Evolutionary conservation across 2,113 vertebrate genomes (phyloP), one percentile per base, ranked within the genome.

Genomic region (Austrofundulus limnaeus): DNA sequence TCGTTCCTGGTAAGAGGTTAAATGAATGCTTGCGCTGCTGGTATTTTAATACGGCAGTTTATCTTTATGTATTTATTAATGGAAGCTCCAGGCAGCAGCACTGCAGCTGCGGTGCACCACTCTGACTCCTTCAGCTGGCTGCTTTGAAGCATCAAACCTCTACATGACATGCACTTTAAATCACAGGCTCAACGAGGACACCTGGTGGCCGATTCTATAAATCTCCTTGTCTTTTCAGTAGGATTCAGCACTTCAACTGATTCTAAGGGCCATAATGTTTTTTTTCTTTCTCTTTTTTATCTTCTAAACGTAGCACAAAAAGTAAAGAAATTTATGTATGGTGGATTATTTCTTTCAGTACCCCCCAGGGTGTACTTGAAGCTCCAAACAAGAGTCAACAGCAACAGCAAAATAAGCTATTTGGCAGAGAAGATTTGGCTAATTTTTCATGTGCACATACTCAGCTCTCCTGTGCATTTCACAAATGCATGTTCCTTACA

Each of bases 81-180:
- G 4, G 39, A 51, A 10, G 61, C 46, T 64, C 39, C 5, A 60
- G 45, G 24, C 55, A 42, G 16, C 42, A 20, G n/a, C 34, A 38
- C 61, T 84, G 69, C 78, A 63, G 77, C 61, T 70, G 51, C 5
- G 41, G 61, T 78, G 70, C 69, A 78, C 49, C 70, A 83, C 17
- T 60, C 61, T 62, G 50, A 42, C 46, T 62, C 20, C 68, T 62
- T 72, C 43, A 66, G 54, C 24, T 51, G 39, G 34, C 43, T 74
- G 61, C 5, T 52, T 53, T 65, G 61, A 31, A 65, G 61, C 65
- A 47, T 11, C 11, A 39, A 58, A 64, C 52, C 53, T 42, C 12
- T 14, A 20, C 50, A 78, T 78, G 76, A 80, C 50, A 77, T 72
- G 42, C 48, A 39, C 65, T 77, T 81, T 46, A 72, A 61, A 56